Conservation (phyloP, 1,140 invertebrate genomes). For the Eufriesea mexicana region DNA sequence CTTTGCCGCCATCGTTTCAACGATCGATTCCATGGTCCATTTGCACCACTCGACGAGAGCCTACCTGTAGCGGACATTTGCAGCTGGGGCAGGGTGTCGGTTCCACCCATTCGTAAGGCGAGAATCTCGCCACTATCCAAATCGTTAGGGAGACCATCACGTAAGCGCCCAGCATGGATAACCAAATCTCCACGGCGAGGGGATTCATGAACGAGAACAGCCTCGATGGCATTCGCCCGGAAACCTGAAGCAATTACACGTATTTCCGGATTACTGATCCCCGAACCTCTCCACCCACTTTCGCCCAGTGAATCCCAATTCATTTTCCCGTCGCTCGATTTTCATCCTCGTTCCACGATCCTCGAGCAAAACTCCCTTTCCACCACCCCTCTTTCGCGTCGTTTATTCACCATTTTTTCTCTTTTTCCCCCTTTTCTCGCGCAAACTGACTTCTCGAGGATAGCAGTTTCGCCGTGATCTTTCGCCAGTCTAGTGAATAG, state of each 20-base stretch:
- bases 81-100: slow-evolving; percentile 83
- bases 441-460: slow-evolving; percentile 32
- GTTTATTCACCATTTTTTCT: neutral
- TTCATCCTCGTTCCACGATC: neutral
- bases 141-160: slow-evolving; percentile 87
- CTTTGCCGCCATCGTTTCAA: neutral
- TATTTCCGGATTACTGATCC: slow-evolving; percentile 52
- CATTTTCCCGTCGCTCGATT: neutral
- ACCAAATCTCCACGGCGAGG: slow-evolving; percentile 87
- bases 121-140: slow-evolving; percentile 88
- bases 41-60: slow-evolving; percentile 76
- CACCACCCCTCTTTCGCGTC: neutral
- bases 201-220: slow-evolving; percentile 89
- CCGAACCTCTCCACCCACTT: neutral
- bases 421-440: neutral
- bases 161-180: slow-evolving; percentile 86
- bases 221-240: slow-evolving; percentile 84
- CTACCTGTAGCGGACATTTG: slow-evolving; percentile 80
- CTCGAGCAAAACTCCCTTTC: no score
- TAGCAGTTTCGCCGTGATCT: neutral
- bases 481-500: slow-evolving; percentile 22
- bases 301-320: neutral
- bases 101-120: slow-evolving; percentile 88
- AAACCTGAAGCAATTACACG: slow-evolving; percentile 81
- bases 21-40: neutral